These are phyloP conservation scores for Cavia aperea DNA, from an alignment of 2,113 vertebrate species.

Conservation along the genomic window DNA sequence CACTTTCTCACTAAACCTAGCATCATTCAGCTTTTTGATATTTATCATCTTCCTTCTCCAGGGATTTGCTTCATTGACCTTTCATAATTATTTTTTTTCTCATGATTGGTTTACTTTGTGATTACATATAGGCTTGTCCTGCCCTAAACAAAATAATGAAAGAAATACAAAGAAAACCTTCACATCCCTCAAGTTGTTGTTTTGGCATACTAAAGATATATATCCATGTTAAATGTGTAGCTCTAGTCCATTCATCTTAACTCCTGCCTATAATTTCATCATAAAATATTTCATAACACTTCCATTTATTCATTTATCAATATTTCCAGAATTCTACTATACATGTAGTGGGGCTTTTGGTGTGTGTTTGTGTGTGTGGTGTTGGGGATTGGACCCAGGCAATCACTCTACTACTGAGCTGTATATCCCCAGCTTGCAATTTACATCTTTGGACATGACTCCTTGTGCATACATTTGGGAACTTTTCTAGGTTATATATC, in stretches of 20 bases:
- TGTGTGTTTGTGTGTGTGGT: neutral
- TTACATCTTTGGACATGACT: neutral
- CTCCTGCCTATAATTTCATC: conserved; percentile 17
- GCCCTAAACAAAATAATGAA: conserved; percentile 13
- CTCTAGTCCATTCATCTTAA: conserved; percentile 15
- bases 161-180: neutral
- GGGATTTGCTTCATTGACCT: neutral
- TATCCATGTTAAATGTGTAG: neutral
- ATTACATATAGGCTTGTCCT: neutral
- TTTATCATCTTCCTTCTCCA: neutral
- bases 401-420: neutral
- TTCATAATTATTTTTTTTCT: neutral
- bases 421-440: neutral
- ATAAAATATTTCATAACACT: neutral
- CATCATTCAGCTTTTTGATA: neutral
- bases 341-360: neutral
- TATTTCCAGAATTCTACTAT: neutral
- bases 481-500: neutral
- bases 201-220: conserved; percentile 21
- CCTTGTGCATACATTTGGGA: neutral
- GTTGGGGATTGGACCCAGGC: neutral
- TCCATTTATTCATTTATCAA: neutral
- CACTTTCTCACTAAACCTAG: neutral
- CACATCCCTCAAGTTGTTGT: neutral
- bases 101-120: neutral